These are phyloP conservation scores for Myxocyprinus asiaticus DNA, from an alignment of 2,113 vertebrate genomes.

Conservation along the genomic window DNA sequence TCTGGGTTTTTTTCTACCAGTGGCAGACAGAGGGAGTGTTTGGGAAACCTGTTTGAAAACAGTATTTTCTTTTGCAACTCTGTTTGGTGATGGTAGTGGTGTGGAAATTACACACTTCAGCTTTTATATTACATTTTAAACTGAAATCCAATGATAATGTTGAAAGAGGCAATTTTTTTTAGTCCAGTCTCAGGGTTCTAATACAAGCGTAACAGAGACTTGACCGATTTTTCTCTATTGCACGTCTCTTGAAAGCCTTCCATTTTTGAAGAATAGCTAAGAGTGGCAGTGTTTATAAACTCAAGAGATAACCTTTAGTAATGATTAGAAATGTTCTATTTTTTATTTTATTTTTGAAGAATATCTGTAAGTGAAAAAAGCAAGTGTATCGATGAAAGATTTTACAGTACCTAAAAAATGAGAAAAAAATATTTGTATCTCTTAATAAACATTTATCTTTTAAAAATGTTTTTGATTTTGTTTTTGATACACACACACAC, in stretches of 20 bases:
- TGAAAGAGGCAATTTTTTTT: neutral
- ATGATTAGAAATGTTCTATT: slow-evolving; percentile 61
- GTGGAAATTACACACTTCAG: too few relatives aligned
- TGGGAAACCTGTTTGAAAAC: too few relatives aligned
- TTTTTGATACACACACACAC: too few relatives aligned
- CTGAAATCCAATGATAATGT: slow-evolving; percentile 36
- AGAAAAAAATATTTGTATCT: slow-evolving; percentile 63
- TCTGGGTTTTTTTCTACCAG: too few relatives aligned
- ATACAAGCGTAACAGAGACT: slow-evolving; percentile 26
- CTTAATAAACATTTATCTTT: slow-evolving; percentile 74
- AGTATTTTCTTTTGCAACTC: too few relatives aligned
- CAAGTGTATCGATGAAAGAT: slow-evolving; percentile 59
- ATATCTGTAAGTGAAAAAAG: slow-evolving; percentile 57
- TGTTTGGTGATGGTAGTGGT: too few relatives aligned
- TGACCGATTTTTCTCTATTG: slow-evolving; percentile 48
- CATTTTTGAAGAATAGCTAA: slow-evolving; percentile 62
- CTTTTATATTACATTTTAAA: neutral
- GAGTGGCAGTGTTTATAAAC: slow-evolving; percentile 60
- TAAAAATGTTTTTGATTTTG: slow-evolving; percentile 51
- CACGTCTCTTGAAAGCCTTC: slow-evolving; percentile 58
- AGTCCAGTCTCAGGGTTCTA: slow-evolving; percentile 21
- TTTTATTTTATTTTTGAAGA: slow-evolving; percentile 63
- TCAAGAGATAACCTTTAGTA: slow-evolving; percentile 62
- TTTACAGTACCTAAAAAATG: slow-evolving; percentile 62
- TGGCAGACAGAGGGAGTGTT: too few relatives aligned